Base-by-base conservation (phyloP, 2,797 vertebrate species). In the Gambelia wislizenii region DNA sequence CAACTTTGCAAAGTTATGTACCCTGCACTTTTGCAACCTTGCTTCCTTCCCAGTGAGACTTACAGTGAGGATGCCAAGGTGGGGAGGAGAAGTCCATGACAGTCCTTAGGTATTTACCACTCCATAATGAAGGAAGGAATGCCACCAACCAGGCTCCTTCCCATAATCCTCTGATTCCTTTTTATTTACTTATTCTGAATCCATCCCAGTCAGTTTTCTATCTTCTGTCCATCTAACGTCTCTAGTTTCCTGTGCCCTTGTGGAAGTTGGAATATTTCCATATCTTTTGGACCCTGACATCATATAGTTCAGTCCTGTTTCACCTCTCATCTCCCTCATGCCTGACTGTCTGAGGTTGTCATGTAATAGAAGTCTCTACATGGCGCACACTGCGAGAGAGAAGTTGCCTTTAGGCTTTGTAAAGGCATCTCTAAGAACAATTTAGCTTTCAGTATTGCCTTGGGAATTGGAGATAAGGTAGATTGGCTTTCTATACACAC, bases 401-500 rank as follows among this genome's bases (percentile, higher is more conserved):
- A 22, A 25, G 1, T 10, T 52, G 49, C 0, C 30, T 27, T 30
- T 80, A 52, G 33, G 2, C 69, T 80, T 84, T 91, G 49, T n/a
- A 22, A 80, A 47, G 52, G 10, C 52, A 36, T 83, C 44, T 36
- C 4, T 22, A 39, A 85, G 69, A 85, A 13, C 27, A 54, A 33
- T 20, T 3, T 0, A 0, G 67, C 61, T 69, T 84, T 59, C 70
- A 49, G 22, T 81, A 70, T 25, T 52, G 54, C 75, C 80, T 64
- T 64, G 39, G 70, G 69, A 72, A 89, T 79, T 54, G 83, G 47
- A 82, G 91, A 89, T 67, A 52, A 52, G 89, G 39, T 9, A 12
- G 80, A 85, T 91, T 89, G 92, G 90, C 83, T 95, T 94, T 92
- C 90, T 5, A 36, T 2, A 44, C 70, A 20, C 49, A 39, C 80